Percentiles rank a stretch among this genome's conserved stretches.
These are phyloP conservation scores for Graphium colonna DNA, from an alignment of 2,888 invertebrate genomes.

Conservation along the genomic window DNA sequence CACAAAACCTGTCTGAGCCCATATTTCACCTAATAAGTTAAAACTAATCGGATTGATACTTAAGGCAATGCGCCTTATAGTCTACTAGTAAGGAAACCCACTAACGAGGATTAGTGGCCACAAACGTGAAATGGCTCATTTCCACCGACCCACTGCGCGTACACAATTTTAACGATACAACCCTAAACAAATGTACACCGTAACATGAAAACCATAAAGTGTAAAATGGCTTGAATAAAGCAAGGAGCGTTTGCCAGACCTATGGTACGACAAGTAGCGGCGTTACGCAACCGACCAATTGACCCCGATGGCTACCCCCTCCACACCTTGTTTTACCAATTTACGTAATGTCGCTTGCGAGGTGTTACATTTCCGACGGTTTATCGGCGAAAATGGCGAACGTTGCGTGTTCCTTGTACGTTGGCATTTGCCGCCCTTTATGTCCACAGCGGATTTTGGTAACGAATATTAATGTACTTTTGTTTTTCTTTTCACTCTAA, in stretches of 20 bases:
- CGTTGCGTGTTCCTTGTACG: background rate
- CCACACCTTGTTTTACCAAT: background rate
- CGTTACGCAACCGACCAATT: constrained; percentile 32
- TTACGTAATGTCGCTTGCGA: constrained; percentile 7
- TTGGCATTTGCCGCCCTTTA: constrained; percentile 1
- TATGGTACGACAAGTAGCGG: background rate
- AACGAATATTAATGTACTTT: too few species aligned
- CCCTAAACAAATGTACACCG: background rate
- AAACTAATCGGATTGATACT: too few species aligned
- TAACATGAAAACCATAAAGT: too few species aligned
- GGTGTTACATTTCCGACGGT: constrained; percentile 11
- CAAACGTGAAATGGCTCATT: constrained; percentile 25
- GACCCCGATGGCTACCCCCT: constrained; percentile 28
- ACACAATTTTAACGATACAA: background rate
- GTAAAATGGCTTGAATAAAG: background rate
- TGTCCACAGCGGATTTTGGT: too few species aligned
- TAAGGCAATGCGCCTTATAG: background rate
- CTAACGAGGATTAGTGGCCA: constrained; percentile 21
- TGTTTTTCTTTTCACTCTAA: too few species aligned
- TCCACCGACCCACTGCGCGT: constrained; percentile 20
- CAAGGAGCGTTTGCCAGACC: background rate
- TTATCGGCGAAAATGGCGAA: constrained; percentile 4
- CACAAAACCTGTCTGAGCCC: too few species aligned
- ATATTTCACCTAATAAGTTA: too few species aligned
- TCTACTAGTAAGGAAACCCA: constrained; percentile 1